Conservation (phyloP, 1,140 invertebrate species). For the Psix sp. region DNA sequence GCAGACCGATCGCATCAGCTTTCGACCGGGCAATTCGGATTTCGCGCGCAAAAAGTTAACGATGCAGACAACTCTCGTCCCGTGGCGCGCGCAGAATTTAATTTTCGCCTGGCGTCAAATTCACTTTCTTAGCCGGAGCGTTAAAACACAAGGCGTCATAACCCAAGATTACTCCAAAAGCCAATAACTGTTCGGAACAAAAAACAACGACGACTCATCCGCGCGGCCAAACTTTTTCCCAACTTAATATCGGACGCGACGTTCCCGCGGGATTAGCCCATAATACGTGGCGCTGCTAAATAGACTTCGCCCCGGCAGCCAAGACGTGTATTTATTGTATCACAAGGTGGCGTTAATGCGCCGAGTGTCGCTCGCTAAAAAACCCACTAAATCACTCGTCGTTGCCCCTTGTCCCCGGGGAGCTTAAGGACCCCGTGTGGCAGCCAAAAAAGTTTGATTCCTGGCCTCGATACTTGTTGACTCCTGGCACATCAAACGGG, state of each 20-base stretch:
- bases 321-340: conserved; percentile 52
- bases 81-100: conserved; percentile 24
- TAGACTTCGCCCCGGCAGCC: conserved; percentile 47
- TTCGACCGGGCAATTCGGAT: conserved; percentile 1
- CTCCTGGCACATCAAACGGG: conserved; percentile 20
- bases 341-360: conserved; percentile 49
- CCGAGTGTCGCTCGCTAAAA: conserved; percentile 34
- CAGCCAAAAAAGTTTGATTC: conserved; percentile 33
- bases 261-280: conserved; percentile 50
- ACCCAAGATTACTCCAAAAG: conserved; percentile 50
- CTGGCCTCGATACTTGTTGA: conserved; percentile 25
- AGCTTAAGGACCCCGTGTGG: conserved; percentile 15
- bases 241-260: conserved; percentile 51
- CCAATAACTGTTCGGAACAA: conserved; percentile 55
- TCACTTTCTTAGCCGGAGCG: conserved; percentile 40
- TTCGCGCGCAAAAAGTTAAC: conserved; percentile 4
- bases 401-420: conserved; percentile 35
- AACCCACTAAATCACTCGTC: too few species aligned
- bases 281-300: conserved; percentile 53
- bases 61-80: too few species aligned
- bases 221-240: conserved; percentile 47
- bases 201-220: conserved; percentile 19
- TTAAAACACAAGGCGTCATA: conserved; percentile 54
- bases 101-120: conserved; percentile 37
- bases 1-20: not conserved